Base-by-base conservation (phyloP, 2,113 vertebrate genomes). In the Aptenodytes patagonicus region DNA sequence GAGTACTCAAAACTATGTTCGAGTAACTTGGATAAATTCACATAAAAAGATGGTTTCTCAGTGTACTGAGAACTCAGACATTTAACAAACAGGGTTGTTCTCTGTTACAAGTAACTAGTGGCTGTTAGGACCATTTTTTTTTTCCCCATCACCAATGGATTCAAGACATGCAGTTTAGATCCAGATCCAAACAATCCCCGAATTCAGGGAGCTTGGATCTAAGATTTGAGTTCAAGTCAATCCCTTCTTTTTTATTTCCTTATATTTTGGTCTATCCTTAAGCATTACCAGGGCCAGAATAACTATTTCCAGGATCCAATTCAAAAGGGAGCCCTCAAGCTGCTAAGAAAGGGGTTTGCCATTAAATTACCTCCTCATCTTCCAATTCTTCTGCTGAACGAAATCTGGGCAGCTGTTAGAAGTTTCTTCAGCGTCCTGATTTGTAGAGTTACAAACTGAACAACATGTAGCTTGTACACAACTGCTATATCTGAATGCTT, bases 351-450 rank as follows among this genome's bases (percentile, higher is more conserved):
- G 38, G 26, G 12, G 38, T 77, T 95, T 93, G 89, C 70, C 87
- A 75, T 94, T 80, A 95, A 91, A 86, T 93, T 95, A 90, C 68
- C 57, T 92, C 75, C 46, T 96, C 87, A 69, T 95, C 93, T 96
- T 95, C 93, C 75, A 96, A 34, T 83, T 94, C 58, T 93, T 90
- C 91, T 93, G 81, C 87, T 10, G 78, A 91, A 90, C 86, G 81
- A 87, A 93, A 79, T 95, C 65, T 47, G 82, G 84, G 64, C 89
- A 93, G 93, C 93, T 95, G 91, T 95, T 95, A 79, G 71, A 87
- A 93, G 62, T 73, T 85, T 91, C 83, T 91, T 85, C 84, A 40
- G 81, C 38, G 46, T 40, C 38, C 55, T 95, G 91, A 95, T 90
- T 96, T 95, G 94, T 79, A 70, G 89, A 83, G 42, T 91, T 94